These are phyloP conservation scores for Adineta ricciae DNA, from an alignment of 2,888 invertebrate genomes.

Conservation along the genomic window DNA sequence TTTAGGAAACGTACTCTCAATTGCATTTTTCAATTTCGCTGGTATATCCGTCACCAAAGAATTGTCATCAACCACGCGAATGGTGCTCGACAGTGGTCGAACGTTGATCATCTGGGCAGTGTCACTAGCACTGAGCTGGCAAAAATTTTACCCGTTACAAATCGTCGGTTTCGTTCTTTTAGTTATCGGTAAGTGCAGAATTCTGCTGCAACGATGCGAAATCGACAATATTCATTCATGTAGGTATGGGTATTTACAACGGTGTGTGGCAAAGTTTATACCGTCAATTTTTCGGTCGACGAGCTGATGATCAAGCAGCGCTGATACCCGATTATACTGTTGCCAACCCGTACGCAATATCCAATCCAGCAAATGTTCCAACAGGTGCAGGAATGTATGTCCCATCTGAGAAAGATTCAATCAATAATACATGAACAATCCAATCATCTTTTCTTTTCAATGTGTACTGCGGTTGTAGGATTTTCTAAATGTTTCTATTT, in stretches of 20 bases:
- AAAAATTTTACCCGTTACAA: constrained; percentile 20
- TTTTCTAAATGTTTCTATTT: too few species aligned
- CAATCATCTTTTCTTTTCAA: too few species aligned
- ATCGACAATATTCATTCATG: too few species aligned
- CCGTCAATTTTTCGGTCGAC: background rate
- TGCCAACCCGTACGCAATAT: too few species aligned
- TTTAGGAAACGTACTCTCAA: constrained; percentile 68
- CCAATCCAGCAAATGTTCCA: too few species aligned
- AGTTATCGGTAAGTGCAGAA: constrained; percentile 55
- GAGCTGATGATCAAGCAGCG: background rate
- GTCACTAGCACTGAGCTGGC: constrained; percentile 19
- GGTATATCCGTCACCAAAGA: constrained; percentile 85
- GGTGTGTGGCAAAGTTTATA: constrained; percentile 29
- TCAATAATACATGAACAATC: too few species aligned
- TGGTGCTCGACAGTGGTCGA: constrained; percentile 77
- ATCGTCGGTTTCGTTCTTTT: constrained; percentile 62
- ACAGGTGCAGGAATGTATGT: too few species aligned
- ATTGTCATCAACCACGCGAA: constrained; percentile 77
- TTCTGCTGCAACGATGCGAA: too few species aligned
- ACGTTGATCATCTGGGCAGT: constrained; percentile 76
- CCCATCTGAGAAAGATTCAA: too few species aligned
- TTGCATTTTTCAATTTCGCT: constrained; percentile 83
- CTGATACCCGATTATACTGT: too few species aligned
- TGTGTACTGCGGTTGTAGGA: too few species aligned
- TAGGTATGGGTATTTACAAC: constrained; percentile 66